Conservation (phyloP, 30 jellyfish, hydroid and myxozoan species). For the Rhopilema esculentum region DNA sequence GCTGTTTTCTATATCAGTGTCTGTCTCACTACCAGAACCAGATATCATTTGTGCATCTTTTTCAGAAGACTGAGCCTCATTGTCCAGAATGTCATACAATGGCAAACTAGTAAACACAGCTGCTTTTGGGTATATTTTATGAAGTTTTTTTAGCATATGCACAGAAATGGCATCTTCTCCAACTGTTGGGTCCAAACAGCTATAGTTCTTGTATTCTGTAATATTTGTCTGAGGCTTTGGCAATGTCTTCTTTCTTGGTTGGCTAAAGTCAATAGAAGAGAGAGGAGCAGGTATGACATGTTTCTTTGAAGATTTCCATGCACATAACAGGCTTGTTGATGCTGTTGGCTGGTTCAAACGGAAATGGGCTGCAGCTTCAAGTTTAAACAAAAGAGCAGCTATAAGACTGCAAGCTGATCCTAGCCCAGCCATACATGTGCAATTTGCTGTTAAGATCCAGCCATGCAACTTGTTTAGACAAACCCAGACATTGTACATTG, state of each 20-base stretch:
- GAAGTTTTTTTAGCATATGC: constrained; percentile 10
- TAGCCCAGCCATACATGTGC: too few relatives aligned
- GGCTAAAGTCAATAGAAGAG: constrained; percentile 12
- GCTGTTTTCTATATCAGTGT: constrained; percentile 20
- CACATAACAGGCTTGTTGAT: constrained; percentile 30
- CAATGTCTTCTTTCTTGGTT: constrained; percentile 3
- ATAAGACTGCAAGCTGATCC: too few relatives aligned
- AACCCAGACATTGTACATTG: constrained; percentile 25
- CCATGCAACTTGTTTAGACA: constrained; percentile 7
- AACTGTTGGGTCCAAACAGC: constrained; percentile 27
- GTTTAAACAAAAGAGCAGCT: constrained; percentile 37
- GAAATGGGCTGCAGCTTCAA: constrained; percentile 56
- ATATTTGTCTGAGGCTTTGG: constrained; percentile 36
- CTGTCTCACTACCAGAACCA: constrained; percentile 30
- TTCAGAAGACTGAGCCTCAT: background rate
- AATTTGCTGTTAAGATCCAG: constrained; percentile 21
- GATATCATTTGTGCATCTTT: background rate
- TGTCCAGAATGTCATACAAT: background rate
- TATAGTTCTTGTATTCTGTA: constrained; percentile 4
- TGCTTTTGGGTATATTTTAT: constrained; percentile 5
- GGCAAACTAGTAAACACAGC: constrained; percentile 48
- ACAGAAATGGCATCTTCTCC: constrained; percentile 37
- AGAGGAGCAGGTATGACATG: constrained; percentile 5
- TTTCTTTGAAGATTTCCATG: constrained; percentile 28
- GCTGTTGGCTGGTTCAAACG: constrained; percentile 29